Percentiles rank a stretch among this genome's conserved stretches.
These are phyloP conservation scores for Peromyscus polionotus DNA, from an alignment of 2,113 vertebrate species.

Conservation along the genomic window DNA sequence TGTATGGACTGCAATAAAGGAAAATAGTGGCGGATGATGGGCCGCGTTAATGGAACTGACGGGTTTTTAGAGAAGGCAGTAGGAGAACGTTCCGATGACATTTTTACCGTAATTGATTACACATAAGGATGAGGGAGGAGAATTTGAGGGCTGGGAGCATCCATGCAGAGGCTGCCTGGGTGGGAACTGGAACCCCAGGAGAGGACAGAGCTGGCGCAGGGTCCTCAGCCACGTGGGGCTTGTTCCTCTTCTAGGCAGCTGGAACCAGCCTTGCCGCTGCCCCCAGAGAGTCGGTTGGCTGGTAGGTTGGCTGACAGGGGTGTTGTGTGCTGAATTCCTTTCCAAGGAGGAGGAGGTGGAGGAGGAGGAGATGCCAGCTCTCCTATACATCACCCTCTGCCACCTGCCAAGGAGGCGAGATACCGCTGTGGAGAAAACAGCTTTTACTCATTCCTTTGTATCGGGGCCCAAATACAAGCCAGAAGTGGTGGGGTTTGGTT, in stretches of 20 bases:
- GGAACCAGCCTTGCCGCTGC: not conserved
- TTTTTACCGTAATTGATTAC: constrained; percentile 52
- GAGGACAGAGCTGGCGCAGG: not conserved
- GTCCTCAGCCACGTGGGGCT: not conserved
- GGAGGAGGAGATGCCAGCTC: constrained; percentile 71
- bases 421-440: constrained; percentile 72
- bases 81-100: constrained; percentile 14
- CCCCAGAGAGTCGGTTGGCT: constrained; percentile 68
- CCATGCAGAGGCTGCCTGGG: not conserved
- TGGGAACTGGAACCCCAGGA: not conserved
- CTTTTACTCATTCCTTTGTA: constrained; percentile 78
- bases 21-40: not conserved
- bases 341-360: constrained; percentile 69
- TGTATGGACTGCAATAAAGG: not conserved
- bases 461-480: constrained; percentile 64
- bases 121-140: not conserved
- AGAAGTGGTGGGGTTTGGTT: constrained; percentile 68
- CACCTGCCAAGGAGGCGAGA: constrained; percentile 78
- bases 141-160: not conserved
- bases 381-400: constrained; percentile 68
- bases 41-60: constrained; percentile 23
- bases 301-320: constrained; percentile 65
- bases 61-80: constrained; percentile 59
- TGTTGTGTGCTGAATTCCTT: constrained; percentile 69
- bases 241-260: constrained; percentile 44